These are phyloP conservation scores for Indicator indicator DNA, from an alignment of 2,113 vertebrate genomes.

Conservation along the genomic window DNA sequence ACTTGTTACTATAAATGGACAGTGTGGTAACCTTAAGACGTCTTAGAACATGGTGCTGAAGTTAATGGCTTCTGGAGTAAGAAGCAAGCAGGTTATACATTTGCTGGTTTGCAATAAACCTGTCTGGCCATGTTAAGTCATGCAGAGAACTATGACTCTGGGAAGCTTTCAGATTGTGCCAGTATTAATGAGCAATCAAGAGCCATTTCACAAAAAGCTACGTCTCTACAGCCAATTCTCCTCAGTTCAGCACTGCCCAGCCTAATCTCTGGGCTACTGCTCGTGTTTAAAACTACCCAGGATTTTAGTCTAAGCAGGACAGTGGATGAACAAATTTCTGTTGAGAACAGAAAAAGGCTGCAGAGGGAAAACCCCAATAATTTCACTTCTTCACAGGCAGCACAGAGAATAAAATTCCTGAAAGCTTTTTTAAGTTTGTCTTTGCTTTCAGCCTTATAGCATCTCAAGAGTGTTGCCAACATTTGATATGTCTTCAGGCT, in stretches of 20 bases:
- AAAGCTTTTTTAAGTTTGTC: background rate
- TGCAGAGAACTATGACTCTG: background rate
- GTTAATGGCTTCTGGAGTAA: constrained; percentile 39
- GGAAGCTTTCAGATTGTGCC: background rate
- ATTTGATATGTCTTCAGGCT: background rate
- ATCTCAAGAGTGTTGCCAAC: background rate
- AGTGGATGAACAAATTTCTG: background rate
- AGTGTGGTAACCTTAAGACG: constrained; percentile 1
- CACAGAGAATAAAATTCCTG: background rate
- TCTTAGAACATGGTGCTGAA: constrained; percentile 3
- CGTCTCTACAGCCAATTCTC: background rate
- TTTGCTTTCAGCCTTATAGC: background rate
- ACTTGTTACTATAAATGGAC: background rate
- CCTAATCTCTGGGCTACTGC: background rate
- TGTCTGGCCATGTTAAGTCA: constrained; percentile 27
- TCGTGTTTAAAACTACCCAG: background rate
- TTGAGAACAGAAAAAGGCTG: background rate
- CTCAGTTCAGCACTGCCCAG: background rate
- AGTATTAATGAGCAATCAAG: background rate
- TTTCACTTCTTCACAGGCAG: background rate
- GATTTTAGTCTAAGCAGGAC: background rate
- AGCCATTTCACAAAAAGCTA: background rate
- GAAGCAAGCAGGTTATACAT: constrained; percentile 28
- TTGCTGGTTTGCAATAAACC: constrained; percentile 42
- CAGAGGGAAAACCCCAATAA: background rate